Base-by-base conservation (phyloP, 92 coral and sea anemone species). In the Desmophyllum pertusum region DNA sequence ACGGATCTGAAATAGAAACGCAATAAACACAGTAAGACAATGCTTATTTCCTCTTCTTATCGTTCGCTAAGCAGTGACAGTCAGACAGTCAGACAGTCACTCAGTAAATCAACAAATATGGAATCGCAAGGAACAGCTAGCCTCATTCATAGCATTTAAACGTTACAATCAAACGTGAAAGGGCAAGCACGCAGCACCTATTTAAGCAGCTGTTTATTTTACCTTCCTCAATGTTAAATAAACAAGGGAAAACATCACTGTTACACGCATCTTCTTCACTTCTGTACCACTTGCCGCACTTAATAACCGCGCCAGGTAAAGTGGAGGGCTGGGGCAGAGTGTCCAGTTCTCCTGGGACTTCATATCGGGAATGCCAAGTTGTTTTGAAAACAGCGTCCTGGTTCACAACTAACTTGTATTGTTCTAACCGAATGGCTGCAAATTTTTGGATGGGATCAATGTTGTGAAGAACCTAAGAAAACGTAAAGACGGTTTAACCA, bases 341-440 rank as follows among this genome's bases (percentile, higher is more conserved):
- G 17, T 90, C 90, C 57, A 86, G 84, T 80, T 88, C 94, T 30
- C 77, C 92, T 0, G 69, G 59, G 73, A 70, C 87, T 8, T 62
- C 80, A 40, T 90, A 93, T 59, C 96, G 83, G 29, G 94, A 95
- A 80, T 87, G 88, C 99, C 99, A 97, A 3, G 94, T 89, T 15
- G 94, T 90, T 45, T 91, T 84, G 78, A 78, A 94, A 63, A 89
- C 95, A 18, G 92, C 93, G 70, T 97, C 93, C 68, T 97, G 99
- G 43, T 97, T 97, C 35, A 97, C 85, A 33, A 97, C 87, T 46
- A 97, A 70, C 83, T 97, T 97, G 90, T 91, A 93, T 75, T 90
- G 86, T 46, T 87, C 84, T 69, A 94, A 75, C 63, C 99, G 81
- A 77, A 97, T 97, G 4, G 99, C 99, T 70, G 99, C 99, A 81